phyloP scores from a whole-genome alignment of 2,888 invertebrate species.

The Drosophila suboccidentalis region DNA sequence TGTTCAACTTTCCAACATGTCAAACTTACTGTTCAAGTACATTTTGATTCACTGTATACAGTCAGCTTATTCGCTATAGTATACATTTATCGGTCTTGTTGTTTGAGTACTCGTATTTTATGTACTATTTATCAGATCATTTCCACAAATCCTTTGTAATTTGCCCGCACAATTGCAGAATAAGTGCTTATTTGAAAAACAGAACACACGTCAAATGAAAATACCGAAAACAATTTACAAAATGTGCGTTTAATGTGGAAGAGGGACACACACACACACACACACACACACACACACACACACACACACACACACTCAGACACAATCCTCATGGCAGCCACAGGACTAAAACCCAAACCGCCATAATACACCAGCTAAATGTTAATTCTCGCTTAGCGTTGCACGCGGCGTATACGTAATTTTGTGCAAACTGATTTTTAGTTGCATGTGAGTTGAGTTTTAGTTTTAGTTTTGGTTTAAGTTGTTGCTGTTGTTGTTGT shows the following conservation, averaged over 20 bases:
- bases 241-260: constrained; percentile 37
- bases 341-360: constrained; percentile 43
- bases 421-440: constrained; percentile 75
- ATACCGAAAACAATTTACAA: constrained; percentile 30
- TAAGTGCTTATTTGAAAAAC: constrained; percentile 29
- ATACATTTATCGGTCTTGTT: background rate
- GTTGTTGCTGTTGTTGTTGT: no score
- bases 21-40: background rate
- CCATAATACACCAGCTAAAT: constrained; percentile 68
- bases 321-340: constrained; percentile 7
- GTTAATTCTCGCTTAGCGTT: constrained; percentile 73
- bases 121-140: constrained; percentile 35
- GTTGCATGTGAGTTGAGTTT: constrained; percentile 53
- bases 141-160: constrained; percentile 48
- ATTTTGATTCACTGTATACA: background rate
- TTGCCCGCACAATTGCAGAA: constrained; percentile 45
- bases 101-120: constrained; percentile 12
- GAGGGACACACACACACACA: constrained; percentile 2
- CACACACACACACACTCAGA: background rate
- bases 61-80: background rate
- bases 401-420: constrained; percentile 71
- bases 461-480: constrained; percentile 39
- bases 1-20: background rate
- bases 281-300: no score
- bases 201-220: constrained; percentile 27